Conservation (phyloP, 2,888 invertebrate genomes). For the Actias luna region DNA sequence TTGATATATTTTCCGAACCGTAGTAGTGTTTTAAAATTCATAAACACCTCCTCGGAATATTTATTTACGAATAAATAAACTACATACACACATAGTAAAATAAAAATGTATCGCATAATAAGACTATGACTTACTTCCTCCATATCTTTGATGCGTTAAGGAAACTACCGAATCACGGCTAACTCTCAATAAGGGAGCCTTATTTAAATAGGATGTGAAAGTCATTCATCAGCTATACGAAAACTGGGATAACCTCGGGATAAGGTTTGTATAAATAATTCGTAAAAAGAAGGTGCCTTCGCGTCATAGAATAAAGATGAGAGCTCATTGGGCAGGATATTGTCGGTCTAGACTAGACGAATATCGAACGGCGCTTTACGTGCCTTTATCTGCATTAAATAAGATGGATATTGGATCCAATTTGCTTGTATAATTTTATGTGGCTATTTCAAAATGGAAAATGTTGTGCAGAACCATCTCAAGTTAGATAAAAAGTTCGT, state of each 20-base stretch:
- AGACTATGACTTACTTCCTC: conserved; percentile 2
- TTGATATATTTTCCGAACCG: too few species aligned
- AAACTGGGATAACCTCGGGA: conserved; percentile 42
- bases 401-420: conserved; percentile 32
- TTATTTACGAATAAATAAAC: conserved; percentile 25
- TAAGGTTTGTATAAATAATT: conserved; percentile 55
- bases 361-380: conserved; percentile 40
- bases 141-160: conserved; percentile 1
- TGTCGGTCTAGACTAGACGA: conserved; percentile 37
- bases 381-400: conserved; percentile 52
- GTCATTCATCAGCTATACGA: conserved; percentile 53
- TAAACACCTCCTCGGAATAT: too few species aligned
- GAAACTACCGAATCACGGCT: conserved; percentile 19
- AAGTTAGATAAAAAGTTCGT: background rate
- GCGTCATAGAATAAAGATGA: conserved; percentile 72
- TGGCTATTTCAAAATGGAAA: background rate
- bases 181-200: conserved; percentile 25
- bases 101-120: background rate
- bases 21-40: too few species aligned
- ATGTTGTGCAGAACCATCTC: background rate
- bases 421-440: conserved; percentile 13
- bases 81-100: conserved; percentile 14
- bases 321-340: conserved; percentile 51
- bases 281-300: conserved; percentile 56
- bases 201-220: conserved; percentile 40